Percentiles rank a stretch among this genome's conserved stretches.
Conservation (phyloP, 2,797 vertebrate genomes). For the Micromesistius poutassou region DNA sequence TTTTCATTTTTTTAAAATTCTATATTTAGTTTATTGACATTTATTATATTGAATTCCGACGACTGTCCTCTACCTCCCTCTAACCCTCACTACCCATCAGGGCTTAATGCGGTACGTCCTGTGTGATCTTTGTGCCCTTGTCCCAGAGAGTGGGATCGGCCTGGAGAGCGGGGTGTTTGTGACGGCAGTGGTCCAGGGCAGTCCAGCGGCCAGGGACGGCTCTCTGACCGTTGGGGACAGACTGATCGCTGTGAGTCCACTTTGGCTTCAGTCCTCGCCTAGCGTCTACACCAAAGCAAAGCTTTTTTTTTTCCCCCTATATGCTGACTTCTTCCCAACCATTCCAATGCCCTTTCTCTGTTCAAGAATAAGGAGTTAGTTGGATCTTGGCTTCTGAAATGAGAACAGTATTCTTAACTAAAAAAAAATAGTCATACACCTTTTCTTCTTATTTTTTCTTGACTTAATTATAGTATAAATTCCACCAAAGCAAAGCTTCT, state of each 20-base stretch:
- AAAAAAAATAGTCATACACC: too few species aligned
- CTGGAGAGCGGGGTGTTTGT: slow-evolving; percentile 89
- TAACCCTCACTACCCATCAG: background rate
- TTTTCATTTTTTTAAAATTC: too few species aligned
- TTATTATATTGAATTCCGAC: too few species aligned
- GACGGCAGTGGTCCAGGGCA: slow-evolving; percentile 84
- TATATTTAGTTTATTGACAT: too few species aligned
- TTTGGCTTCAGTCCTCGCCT: slow-evolving; percentile 3
- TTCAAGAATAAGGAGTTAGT: slow-evolving; percentile 50
- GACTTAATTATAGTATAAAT: too few species aligned
- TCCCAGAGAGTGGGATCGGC: slow-evolving; percentile 86
- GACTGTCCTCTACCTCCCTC: background rate
- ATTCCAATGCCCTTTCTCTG: slow-evolving; percentile 30
- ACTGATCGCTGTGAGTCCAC: slow-evolving; percentile 88
- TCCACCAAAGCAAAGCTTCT: too few species aligned
- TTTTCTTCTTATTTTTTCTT: background rate
- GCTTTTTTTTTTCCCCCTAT: slow-evolving; percentile 30
- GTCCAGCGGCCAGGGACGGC: slow-evolving; percentile 90
- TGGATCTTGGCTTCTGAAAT: slow-evolving; percentile 22
- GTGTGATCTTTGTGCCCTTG: too few species aligned
- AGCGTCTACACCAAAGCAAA: slow-evolving; percentile 20
- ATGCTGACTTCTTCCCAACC: slow-evolving; percentile 43
- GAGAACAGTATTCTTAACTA: background rate
- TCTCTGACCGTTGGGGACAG: slow-evolving; percentile 88
- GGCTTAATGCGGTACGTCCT: background rate